phyloP scores from a whole-genome alignment of 2,888 invertebrate species.

The Gari tellinella region DNA sequence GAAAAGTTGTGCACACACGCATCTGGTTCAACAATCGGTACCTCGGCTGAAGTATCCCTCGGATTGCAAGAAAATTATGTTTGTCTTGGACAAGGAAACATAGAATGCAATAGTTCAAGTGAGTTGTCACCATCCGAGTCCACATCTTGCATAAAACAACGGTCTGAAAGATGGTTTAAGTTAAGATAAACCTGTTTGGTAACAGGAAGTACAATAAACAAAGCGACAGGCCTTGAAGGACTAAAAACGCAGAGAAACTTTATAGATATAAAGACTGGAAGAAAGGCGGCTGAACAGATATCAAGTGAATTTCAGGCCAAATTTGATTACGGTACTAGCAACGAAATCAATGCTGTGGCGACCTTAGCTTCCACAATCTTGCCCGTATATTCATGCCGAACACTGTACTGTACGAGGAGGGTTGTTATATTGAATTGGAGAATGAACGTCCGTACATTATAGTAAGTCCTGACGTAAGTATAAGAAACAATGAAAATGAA shows the following conservation, averaged over 20 bases:
- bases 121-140: no score
- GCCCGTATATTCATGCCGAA: conserved; percentile 15
- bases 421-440: conserved; percentile 14
- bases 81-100: no score
- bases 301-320: conserved; percentile 22
- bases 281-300: no score
- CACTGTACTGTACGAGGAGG: conserved; percentile 27
- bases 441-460: neutral
- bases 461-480: conserved; percentile 45
- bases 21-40: neutral
- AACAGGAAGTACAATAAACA: conserved; percentile 30
- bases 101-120: no score
- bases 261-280: no score
- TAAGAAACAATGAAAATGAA: neutral
- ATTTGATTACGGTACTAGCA: conserved; percentile 25
- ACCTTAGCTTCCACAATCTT: conserved; percentile 26
- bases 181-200: conserved; percentile 9
- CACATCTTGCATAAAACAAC: no score
- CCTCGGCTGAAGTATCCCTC: no score
- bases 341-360: conserved; percentile 41
- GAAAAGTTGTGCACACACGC: conserved; percentile 24
- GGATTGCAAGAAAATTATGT: no score
- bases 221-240: conserved; percentile 30
- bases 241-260: conserved; percentile 24
- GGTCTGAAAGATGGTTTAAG: conserved; percentile 15